Base-by-base conservation (phyloP, 2,888 invertebrate species). In the Habrosyne pyritoides region DNA sequence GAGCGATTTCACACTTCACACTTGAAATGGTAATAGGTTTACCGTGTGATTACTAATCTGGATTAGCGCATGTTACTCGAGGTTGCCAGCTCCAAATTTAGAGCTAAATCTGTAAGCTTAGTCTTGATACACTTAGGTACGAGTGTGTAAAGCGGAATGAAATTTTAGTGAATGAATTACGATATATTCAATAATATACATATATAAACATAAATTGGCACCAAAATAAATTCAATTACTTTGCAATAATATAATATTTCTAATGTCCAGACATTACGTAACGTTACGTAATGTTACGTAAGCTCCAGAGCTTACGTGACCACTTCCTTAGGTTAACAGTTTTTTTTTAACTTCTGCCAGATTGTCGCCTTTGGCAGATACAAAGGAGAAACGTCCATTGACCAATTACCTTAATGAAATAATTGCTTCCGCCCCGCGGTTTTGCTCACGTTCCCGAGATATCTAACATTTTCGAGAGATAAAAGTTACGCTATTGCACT, bases 11-110 rank as follows among this genome's bases (percentile, higher is more conserved):
- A 79, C 77, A 77, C 71, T 87, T 85, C 83, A 81, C 83, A 83
- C 81, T 75, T 70, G 76, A 75, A 75, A 74, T 76, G 73, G 76
- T 78, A 79, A 78, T 81, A 80, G 79, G 77, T 78, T 77, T 72
- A 79, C 76, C 81, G 78, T 82, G 68, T 79, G 79, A 86, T 84
- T 82, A 81, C 76, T 81, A 81, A 79, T 77, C 75, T 71, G 79
- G 78, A 81, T 86, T 78, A 77, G 74, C 60, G 65, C 65, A 62
- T 69, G 64, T 56, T 61, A 57, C 69, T 53, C 60, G 55, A 55
- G 56, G 72, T 64, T 62, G 64, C 63, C 64, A 63, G 59, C 57
- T 18, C 68, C 64, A 60, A 66, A 73, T 70, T 73, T 67, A 65
- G 62, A 64, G 67, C 64, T 67, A 66, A 67, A 74, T 73, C 69